Percentiles rank a stretch among this genome's conserved stretches.
Evolutionary conservation across 2,113 vertebrate genomes (phyloP).

Genomic region (Pao palembangensis): DNA sequence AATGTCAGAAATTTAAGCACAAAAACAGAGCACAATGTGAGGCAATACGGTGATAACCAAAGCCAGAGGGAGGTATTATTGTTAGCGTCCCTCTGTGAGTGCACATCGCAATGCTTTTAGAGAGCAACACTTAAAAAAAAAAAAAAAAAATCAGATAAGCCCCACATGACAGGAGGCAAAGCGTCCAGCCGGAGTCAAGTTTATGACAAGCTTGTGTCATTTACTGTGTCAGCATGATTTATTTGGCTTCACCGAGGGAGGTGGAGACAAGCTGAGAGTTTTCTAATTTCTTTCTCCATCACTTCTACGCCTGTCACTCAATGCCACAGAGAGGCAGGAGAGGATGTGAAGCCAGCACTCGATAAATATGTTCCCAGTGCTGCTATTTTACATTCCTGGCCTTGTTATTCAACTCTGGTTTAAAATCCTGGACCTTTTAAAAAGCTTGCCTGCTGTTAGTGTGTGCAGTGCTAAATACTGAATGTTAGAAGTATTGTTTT

Average conservation of each 20-base stretch:
- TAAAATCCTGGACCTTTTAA: not conserved
- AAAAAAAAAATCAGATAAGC: conserved; percentile 54
- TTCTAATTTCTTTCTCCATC: conserved; percentile 55
- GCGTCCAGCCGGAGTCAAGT: conserved; percentile 36
- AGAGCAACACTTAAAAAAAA: not conserved
- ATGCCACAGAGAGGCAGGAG: conserved; percentile 20
- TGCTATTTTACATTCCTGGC: conserved; percentile 38
- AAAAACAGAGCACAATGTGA: conserved; percentile 24
- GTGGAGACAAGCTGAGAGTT: conserved; percentile 35
- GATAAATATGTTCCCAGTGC: conserved; percentile 30
- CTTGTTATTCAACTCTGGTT: conserved; percentile 22
- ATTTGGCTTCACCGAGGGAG: conserved; percentile 33
- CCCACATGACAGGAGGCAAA: conserved; percentile 51
- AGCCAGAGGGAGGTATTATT: conserved; percentile 54
- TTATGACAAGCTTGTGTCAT: conserved; percentile 47
- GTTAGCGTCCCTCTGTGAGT: conserved; percentile 44
- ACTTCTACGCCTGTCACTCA: conserved; percentile 56
- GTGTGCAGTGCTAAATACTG: no score
- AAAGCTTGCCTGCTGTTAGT: not conserved
- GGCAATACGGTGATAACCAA: conserved; percentile 28
- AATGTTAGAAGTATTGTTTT: no score
- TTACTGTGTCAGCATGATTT: conserved; percentile 42
- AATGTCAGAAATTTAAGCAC: conserved; percentile 54
- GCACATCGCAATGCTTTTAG: conserved; percentile 32
- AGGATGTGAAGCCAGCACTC: conserved; percentile 21